phyloP scores from a whole-genome alignment of 1,140 invertebrate species.

The Leptinotarsa undecemlineata region DNA sequence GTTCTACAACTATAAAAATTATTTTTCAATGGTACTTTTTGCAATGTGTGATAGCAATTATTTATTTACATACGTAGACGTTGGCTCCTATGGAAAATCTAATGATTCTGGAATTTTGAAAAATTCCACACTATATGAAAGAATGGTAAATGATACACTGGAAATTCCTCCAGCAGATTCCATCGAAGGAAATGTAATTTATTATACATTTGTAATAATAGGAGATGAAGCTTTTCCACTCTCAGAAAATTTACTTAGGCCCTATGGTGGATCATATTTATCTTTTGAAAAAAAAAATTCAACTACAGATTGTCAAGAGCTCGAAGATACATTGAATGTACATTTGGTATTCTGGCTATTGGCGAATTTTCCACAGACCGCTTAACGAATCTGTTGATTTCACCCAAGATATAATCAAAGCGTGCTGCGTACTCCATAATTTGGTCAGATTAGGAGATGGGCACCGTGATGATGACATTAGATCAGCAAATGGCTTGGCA shows the following conservation, averaged over 20 bases:
- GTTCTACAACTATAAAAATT: conserved; percentile 3
- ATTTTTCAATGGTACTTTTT: conserved; percentile 1
- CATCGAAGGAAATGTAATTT: conserved; percentile 5
- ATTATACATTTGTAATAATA: conserved; percentile 16
- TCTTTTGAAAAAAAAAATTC: background rate
- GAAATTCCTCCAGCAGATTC: background rate
- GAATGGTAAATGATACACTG: conserved; percentile 23
- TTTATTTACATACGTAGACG: conserved; percentile 33
- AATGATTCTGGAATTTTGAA: conserved; percentile 20
- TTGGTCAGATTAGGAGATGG: conserved; percentile 16
- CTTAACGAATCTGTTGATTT: conserved; percentile 7
- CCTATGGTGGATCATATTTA: background rate
- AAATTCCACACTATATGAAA: conserved; percentile 24
- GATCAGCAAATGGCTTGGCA: background rate
- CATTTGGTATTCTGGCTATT: conserved; percentile 13
- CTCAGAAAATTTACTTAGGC: conserved; percentile 18
- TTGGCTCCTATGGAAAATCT: conserved; percentile 48
- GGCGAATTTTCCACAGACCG: conserved; percentile 7
- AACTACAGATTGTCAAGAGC: conserved; percentile 17
- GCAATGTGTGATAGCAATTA: conserved; percentile 13
- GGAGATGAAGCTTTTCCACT: conserved; percentile 24
- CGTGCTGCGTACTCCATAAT: conserved; percentile 9
- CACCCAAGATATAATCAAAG: conserved; percentile 19
- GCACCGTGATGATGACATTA: background rate
- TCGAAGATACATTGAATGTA: conserved; percentile 17